A percentile compares a stretch with the other conserved stretches of the same genome.
phyloP scores from a whole-genome alignment of 2,113 vertebrate species.

The Gymnogyps californianus region DNA sequence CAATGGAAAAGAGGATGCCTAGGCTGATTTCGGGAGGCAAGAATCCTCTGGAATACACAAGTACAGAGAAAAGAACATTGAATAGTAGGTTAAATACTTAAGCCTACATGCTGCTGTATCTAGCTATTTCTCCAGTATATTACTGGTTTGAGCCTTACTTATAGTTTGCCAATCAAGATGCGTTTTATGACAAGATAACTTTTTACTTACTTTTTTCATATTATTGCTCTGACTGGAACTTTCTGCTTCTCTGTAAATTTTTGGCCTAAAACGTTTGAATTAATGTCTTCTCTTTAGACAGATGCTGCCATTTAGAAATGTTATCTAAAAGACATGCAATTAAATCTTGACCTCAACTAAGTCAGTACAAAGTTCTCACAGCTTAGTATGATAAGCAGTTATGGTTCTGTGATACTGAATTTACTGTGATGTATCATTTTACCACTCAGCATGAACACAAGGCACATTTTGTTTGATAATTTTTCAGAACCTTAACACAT shows the following conservation, averaged over 20 bases:
- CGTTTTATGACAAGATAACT: neutral
- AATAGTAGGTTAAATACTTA: neutral
- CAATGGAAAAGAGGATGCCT: neutral
- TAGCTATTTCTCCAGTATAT: neutral
- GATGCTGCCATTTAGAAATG: neutral
- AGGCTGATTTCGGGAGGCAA: neutral
- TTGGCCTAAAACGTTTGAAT: constrained; percentile 7
- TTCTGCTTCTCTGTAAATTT: neutral
- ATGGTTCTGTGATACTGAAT: neutral
- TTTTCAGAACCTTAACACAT: neutral
- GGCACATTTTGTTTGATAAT: neutral
- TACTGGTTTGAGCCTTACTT: neutral
- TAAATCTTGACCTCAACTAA: constrained; percentile 31
- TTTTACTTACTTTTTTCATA: neutral
- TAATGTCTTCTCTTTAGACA: neutral
- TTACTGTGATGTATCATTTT: neutral
- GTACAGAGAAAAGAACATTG: neutral
- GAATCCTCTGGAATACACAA: neutral
- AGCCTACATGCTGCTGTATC: neutral
- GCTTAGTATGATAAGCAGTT: neutral
- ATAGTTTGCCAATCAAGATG: neutral
- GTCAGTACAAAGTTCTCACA: neutral
- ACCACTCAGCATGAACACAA: neutral
- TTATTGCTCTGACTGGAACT: neutral
- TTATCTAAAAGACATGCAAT: constrained; percentile 9